Base-by-base conservation (phyloP, 2,888 invertebrate genomes). In the Oxystoma pomonae region DNA sequence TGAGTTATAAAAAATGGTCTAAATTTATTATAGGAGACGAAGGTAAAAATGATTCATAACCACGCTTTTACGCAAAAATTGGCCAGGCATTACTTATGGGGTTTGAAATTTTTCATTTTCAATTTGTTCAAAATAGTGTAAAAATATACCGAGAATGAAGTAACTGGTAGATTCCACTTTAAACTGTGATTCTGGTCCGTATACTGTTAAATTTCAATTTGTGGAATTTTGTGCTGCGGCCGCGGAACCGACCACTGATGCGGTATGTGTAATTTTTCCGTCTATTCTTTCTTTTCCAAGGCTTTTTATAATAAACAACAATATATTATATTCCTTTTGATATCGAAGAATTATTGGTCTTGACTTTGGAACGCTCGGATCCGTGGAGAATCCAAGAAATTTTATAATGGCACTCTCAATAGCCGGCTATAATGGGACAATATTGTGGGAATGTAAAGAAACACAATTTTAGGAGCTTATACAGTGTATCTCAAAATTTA, bases 171-270 rank as follows among this genome's bases (percentile, higher is more conserved):
- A n/a, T n/a, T n/a, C n/a, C n/a, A n/a, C n/a, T n/a, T n/a, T n/a
- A n/a, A n/a, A n/a, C n/a, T n/a, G n/a, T n/a, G n/a, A n/a, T n/a
- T n/a, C n/a, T n/a, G n/a, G n/a, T n/a, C 35, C 5, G 35, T 35
- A 35, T 35, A 35, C 53, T 53, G 53, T 53, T 53, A 53, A 53
- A 53, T 53, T 53, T 53, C 53, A 53, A 19, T 53, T 53, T 53
- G 53, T 53, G 53, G 53, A 53, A 53, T 53, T 53, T 53, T 53
- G 35, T 35, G 35, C 35, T 12, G 35, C 35, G 35, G 12, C 35
- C 35, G 35, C 3, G 35, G 35, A 35, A 12, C 35, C 35, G 35
- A 35, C 35, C 35, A 35, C 35, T 35, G 35, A 7, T 3, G 12
- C 12, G 35, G 5, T 3, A 12, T 35, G 12, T 35, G 35, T 35